A percentile compares a stretch with the other conserved stretches of the same genome.
Evolutionary conservation across 2,888 invertebrate species (phyloP).

Genomic region (Lymantria dispar): DNA sequence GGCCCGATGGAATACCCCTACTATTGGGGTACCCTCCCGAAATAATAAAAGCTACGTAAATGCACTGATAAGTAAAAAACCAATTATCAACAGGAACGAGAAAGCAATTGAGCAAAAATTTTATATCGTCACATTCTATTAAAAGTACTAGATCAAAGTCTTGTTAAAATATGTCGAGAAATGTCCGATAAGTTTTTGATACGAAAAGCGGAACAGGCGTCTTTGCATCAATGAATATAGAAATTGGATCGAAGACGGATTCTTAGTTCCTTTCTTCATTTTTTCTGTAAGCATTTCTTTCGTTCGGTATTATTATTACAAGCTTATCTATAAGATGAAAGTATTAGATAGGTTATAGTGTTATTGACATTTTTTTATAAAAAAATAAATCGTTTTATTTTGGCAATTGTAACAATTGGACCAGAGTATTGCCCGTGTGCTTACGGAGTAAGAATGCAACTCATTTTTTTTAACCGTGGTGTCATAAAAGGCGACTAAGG

Average conservation of each 20-base stretch:
- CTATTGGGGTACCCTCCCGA: too few species aligned
- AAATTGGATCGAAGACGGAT: conserved; percentile 43
- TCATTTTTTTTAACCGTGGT: too few species aligned
- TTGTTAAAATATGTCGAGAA: conserved; percentile 22
- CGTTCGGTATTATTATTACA: conserved; percentile 13
- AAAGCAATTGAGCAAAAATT: too few species aligned
- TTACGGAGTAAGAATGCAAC: too few species aligned
- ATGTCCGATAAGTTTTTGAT: conserved; percentile 25
- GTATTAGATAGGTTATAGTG: conserved; percentile 12
- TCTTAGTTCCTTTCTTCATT: conserved; percentile 19
- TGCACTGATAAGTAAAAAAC: too few species aligned
- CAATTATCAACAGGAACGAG: too few species aligned
- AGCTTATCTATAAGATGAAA: conserved; percentile 14
- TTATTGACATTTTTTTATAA: conserved; percentile 6
- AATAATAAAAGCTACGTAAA: too few species aligned
- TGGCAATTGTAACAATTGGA: neutral
- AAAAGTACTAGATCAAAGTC: conserved; percentile 19
- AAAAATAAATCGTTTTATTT: conserved; percentile 12
- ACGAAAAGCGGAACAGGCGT: conserved; percentile 29
- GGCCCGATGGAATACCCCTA: too few species aligned
- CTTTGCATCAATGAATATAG: conserved; percentile 50
- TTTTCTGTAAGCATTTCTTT: conserved; percentile 18
- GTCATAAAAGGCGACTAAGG: too few species aligned
- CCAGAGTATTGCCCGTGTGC: too few species aligned
- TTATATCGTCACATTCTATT: too few species aligned